Base-by-base conservation (phyloP, 2,797 vertebrate genomes). In the Falco cherrug region DNA sequence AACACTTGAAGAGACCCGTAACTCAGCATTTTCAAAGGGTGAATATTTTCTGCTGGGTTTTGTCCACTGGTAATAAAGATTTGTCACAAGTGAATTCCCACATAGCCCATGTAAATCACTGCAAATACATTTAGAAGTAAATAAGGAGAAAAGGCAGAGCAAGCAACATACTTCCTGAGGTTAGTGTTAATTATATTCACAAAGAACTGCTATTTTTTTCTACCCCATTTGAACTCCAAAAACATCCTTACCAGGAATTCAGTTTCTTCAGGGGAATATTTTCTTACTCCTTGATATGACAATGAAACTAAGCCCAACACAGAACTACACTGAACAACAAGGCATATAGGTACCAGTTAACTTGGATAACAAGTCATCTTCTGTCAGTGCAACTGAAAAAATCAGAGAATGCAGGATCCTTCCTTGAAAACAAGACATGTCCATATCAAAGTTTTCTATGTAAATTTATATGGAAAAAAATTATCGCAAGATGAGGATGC, bases 71-170 rank as follows among this genome's bases (percentile, higher is more conserved):
- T 43, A 87, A 28, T 18, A 80, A 14, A 45, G 48, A 79, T 74
- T 79, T 82, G 33, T 82, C 79, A 43, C 31, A 84, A 64, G 5
- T 77, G 10, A 87, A 70, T 82, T 88, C 39, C 77, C 35, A 57
- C 13, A 75, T 1, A 69, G 33, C 5, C 59, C 16, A 68, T 4
- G 18, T 70, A 95, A 90, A 67, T 67, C 83, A 74, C 28, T 84
- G 70, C 56, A 77, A 84, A 79, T 19, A 37, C 26, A 86, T 50
- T 63, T 69, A 80, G 71, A 25, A 91, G 51, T 78, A 92, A 89
- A 84, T 41, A 74, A 67, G 48, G 73, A 84, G 51, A 91, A 93
- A 84, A 92, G 29, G 77, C 59, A 91, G 26, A 73, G 26, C 10
- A 70, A 80, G 63, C 29, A 80, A 21, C 3, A 0, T 65, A 60